A percentile compares a stretch with the other conserved stretches of the same genome.
Evolutionary conservation across 1,140 invertebrate species (phyloP).

Genomic region (Pinna nobilis): DNA sequence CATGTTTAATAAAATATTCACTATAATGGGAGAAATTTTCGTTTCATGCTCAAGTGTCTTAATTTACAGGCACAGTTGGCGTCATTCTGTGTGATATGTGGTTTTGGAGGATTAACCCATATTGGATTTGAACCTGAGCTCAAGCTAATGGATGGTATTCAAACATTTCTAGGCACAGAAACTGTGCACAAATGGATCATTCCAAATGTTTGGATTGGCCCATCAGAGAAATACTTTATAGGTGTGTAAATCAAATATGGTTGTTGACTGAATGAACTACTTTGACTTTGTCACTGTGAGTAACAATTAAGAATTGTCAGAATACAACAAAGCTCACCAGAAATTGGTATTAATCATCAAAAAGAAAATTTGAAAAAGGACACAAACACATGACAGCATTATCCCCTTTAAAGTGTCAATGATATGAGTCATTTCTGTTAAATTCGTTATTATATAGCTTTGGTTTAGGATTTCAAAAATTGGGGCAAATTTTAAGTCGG

Average conservation of each 20-base stretch:
- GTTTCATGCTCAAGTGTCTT: neutral
- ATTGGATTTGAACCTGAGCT: slow-evolving; percentile 52
- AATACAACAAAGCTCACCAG: neutral
- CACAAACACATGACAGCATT: too few relatives aligned
- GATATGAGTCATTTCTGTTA: too few relatives aligned
- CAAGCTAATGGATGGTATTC: slow-evolving; percentile 34
- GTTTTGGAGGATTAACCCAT: slow-evolving; percentile 39
- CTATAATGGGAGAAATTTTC: too few relatives aligned
- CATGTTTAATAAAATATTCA: too few relatives aligned
- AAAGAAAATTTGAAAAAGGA: neutral
- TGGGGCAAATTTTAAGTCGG: too few relatives aligned
- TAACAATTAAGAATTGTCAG: neutral
- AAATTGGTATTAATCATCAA: neutral
- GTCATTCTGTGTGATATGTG: slow-evolving; percentile 41
- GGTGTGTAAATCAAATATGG: slow-evolving; percentile 35
- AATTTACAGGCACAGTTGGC: slow-evolving; percentile 53
- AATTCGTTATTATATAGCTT: too few relatives aligned
- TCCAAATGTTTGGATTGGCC: slow-evolving; percentile 68
- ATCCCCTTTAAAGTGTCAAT: too few relatives aligned
- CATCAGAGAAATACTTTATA: slow-evolving; percentile 49
- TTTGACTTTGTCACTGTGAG: too few relatives aligned
- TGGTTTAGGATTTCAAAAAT: too few relatives aligned
- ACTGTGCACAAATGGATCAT: slow-evolving; percentile 47
- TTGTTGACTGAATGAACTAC: too few relatives aligned
- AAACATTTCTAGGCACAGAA: slow-evolving; percentile 61